Evolutionary conservation across 2,888 invertebrate species (phyloP), one percentile per base, ranked within the genome.

Genomic region (Eupeodes latifasciatus): DNA sequence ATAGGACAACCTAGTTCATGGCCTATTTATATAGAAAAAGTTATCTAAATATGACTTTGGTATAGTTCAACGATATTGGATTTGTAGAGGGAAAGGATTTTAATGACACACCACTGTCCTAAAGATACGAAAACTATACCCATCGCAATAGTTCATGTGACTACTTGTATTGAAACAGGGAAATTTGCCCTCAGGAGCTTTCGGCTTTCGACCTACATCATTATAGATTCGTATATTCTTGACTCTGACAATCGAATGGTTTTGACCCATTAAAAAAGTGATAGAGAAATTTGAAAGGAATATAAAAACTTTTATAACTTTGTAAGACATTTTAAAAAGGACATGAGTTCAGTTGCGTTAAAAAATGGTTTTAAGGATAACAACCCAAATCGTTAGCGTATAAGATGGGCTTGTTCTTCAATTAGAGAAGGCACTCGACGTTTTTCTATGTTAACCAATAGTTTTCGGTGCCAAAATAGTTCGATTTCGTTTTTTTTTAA

Each of bases 181-280:
- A 16, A 44, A 44, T 5, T 64, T 64, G 44, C 11, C 64, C 64
- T 11, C 47, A 14, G 19, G 5, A 40, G 19, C 16, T 4, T 47
- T 12, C 6, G 19, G 19, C 5, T 19, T 4, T 44, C 4, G 61
- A 67, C 75, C 81, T 67, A 62, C 53, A 27, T 69, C 64, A 69
- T 61, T 79, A 69, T 79, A 69, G 61, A 62, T 67, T 55, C 62
- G n/a, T 61, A 67, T 49, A 49, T 76, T 64, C 75, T 82, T 82
- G 55, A 47, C 40, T 62, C 40, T 59, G 34, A 27, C 12, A 59
- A 59, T 59, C 19, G 16, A 59, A 59, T 59, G 12, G 57, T 34
- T 7, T 59, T 7, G 27, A 34, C 27, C 34, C 57, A 27, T 40
- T 40, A 40, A 40, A 57, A 27, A 11, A 55, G 27, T 14, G 14